Evolutionary conservation across 2,888 invertebrate genomes (phyloP).

Genomic region (Pandemis cinnamomeana): DNA sequence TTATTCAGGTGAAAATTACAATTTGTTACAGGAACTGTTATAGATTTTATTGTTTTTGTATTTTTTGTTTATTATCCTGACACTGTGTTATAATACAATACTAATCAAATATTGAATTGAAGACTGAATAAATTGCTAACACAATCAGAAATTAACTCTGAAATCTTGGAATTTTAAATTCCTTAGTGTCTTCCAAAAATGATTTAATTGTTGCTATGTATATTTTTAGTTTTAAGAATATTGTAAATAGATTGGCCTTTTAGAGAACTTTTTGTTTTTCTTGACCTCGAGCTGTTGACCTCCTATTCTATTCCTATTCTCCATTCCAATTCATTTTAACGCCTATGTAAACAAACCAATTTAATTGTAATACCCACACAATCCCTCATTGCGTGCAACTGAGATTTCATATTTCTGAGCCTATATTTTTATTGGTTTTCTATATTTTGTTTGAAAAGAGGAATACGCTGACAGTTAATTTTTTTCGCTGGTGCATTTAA

Average conservation of each 20-base stretch:
- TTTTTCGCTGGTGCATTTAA: too few relatives aligned
- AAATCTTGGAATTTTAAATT: conserved; percentile 27
- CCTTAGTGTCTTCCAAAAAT: conserved; percentile 45
- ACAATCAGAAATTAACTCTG: conserved; percentile 39
- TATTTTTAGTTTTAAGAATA: conserved; percentile 48
- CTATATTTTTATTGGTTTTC: too few relatives aligned
- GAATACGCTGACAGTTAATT: too few relatives aligned
- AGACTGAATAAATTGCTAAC: conserved; percentile 46
- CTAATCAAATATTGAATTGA: conserved; percentile 16
- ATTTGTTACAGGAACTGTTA: conserved; percentile 27
- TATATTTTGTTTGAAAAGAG: too few relatives aligned
- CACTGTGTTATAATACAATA: conserved; percentile 3
- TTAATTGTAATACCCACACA: too few relatives aligned
- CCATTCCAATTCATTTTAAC: too few relatives aligned
- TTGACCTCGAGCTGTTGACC: background rate
- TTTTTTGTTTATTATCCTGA: conserved; percentile 5
- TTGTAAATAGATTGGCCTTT: conserved; percentile 58
- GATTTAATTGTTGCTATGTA: conserved; percentile 45
- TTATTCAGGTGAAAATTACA: conserved; percentile 18
- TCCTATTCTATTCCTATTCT: too few relatives aligned
- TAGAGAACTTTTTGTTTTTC: conserved; percentile 41
- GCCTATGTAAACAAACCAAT: too few relatives aligned
- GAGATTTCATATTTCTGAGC: too few relatives aligned
- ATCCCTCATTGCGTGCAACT: too few relatives aligned
- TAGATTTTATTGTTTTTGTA: conserved; percentile 5